Evolutionary conservation across 1,140 invertebrate species (phyloP).

Genomic region (Lordiphosa stackelbergi): DNA sequence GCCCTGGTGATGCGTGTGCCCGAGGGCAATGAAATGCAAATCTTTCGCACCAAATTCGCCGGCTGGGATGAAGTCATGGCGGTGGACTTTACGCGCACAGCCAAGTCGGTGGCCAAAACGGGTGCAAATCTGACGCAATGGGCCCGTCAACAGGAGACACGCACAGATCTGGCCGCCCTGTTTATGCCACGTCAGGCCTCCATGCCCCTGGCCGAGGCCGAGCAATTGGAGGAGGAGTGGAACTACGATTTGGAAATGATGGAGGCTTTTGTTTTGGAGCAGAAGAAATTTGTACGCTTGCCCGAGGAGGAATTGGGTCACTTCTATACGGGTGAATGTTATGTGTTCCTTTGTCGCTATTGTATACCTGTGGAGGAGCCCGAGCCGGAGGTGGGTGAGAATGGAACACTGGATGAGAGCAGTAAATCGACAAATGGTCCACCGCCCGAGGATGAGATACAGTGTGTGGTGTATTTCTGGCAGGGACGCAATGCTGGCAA

Average conservation of each 20-base stretch:
- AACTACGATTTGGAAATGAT: slow-evolving; percentile 97
- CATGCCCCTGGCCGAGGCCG: slow-evolving; percentile 91
- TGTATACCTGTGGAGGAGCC: slow-evolving; percentile 84
- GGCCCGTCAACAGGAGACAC: slow-evolving; percentile 93
- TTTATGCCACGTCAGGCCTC: slow-evolving; percentile 96
- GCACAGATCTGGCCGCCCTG: slow-evolving; percentile 93
- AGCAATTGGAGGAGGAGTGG: slow-evolving; percentile 94
- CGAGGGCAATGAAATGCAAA: slow-evolving; percentile 89
- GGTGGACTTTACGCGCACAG: slow-evolving; percentile 98
- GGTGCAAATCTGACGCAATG: slow-evolving; percentile 97
- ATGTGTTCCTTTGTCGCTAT: slow-evolving; percentile 98
- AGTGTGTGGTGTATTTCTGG: slow-evolving; percentile 99
- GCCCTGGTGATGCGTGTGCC: slow-evolving; percentile 93
- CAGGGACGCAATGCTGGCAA: slow-evolving; percentile 97
- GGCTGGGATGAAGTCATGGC: slow-evolving; percentile 99
- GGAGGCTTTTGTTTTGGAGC: slow-evolving; percentile 98
- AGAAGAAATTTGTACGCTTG: slow-evolving; percentile 96
- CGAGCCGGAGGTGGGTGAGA: slow-evolving; percentile 79
- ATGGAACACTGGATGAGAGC: background rate
- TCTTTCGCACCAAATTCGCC: slow-evolving; percentile 98
- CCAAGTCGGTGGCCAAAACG: slow-evolving; percentile 96
- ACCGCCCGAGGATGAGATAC: slow-evolving; percentile 89
- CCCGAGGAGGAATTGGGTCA: slow-evolving; percentile 96
- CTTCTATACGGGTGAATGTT: slow-evolving; percentile 97
- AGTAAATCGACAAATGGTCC: background rate